phyloP scores from a whole-genome alignment of 2,797 vertebrate genomes.

The Syngnathus rostellatus region DNA sequence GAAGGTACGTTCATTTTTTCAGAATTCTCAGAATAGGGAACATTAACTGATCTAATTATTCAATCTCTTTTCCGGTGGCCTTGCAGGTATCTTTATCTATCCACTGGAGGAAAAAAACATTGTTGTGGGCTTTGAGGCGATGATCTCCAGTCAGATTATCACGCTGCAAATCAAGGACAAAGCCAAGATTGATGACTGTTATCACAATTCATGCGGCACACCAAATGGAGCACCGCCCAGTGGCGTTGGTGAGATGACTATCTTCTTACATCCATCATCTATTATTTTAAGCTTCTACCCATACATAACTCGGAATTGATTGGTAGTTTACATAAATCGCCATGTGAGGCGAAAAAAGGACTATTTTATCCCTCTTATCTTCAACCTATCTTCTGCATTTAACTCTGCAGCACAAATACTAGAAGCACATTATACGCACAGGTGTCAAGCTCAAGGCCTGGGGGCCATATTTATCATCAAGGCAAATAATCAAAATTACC shows the following conservation, averaged over 20 bases:
- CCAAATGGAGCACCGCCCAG: slow-evolving; percentile 51
- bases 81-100: slow-evolving; percentile 87
- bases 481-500: no score
- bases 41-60: slow-evolving; percentile 12
- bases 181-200: slow-evolving; percentile 77
- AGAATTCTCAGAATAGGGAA: not conserved
- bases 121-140: slow-evolving; percentile 87
- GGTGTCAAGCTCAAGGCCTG: no score
- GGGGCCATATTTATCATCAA: no score
- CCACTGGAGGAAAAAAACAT: slow-evolving; percentile 83
- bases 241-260: slow-evolving; percentile 68
- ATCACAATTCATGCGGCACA: slow-evolving; percentile 59
- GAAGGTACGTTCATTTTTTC: slow-evolving; percentile 71
- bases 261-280: not conserved
- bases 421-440: no score
- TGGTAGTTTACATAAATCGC: not conserved
- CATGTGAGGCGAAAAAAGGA: not conserved
- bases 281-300: not conserved
- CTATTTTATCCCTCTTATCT: no score
- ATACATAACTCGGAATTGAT: not conserved
- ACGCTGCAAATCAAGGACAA: slow-evolving; percentile 94
- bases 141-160: slow-evolving; percentile 76
- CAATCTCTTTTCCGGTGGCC: not conserved
- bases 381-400: no score
- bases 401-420: no score